Percentiles rank a stretch among this genome's conserved stretches.
phyloP scores from a whole-genome alignment of 2,888 invertebrate species.

The Nasonia oneida region DNA sequence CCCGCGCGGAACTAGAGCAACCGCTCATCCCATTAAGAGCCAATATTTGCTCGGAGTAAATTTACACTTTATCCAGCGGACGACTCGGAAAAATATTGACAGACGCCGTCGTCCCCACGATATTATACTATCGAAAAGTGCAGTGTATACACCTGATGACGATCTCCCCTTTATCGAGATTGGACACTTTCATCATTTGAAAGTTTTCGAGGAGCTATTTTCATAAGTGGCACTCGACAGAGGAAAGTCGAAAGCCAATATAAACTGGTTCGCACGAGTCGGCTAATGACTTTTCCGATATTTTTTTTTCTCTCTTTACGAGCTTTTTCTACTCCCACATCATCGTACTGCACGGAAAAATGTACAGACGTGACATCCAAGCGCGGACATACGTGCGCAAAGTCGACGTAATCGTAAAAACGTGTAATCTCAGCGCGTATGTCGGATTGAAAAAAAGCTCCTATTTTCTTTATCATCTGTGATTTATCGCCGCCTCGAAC shows the following conservation, averaged over 20 bases:
- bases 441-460: background rate
- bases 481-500: no score
- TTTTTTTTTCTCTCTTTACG: background rate
- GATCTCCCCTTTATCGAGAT: background rate
- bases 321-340: background rate
- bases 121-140: no score
- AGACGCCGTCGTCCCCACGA: no score
- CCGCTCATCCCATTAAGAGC: background rate
- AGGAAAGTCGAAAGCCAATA: conserved; percentile 14
- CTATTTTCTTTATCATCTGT: background rate
- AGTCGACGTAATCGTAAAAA: background rate
- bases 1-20: background rate
- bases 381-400: background rate
- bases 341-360: background rate
- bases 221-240: conserved; percentile 5
- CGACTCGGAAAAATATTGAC: no score
- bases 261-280: conserved; percentile 3
- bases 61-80: background rate
- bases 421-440: background rate
- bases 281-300: background rate
- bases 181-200: conserved; percentile 42
- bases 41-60: background rate
- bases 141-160: no score
- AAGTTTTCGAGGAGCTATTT: conserved; percentile 16
- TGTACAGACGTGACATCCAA: background rate